phyloP scores from a whole-genome alignment of 2,888 invertebrate genomes.

The Ligdia adustata region DNA sequence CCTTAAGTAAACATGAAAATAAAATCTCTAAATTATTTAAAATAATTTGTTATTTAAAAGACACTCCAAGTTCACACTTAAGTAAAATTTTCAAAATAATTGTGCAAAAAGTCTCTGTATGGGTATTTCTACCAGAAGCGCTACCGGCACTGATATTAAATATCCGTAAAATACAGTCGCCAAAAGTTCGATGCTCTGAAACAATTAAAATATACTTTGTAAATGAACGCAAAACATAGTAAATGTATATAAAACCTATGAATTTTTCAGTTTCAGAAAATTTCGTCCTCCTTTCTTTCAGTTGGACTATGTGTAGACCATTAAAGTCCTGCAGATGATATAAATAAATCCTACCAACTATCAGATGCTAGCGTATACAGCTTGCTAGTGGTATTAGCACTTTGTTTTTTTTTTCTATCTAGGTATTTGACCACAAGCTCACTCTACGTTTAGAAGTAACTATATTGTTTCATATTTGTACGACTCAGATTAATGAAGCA shows the following conservation, averaged over 20 bases:
- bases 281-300: too few relatives aligned
- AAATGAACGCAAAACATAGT: too few relatives aligned
- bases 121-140: constrained; percentile 23
- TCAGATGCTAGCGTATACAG: background rate
- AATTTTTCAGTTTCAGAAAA: background rate
- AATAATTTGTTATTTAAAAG: too few relatives aligned
- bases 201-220: background rate
- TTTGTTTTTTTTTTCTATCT: background rate
- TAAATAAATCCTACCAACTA: too few relatives aligned
- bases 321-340: too few relatives aligned
- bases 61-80: too few relatives aligned
- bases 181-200: constrained; percentile 17
- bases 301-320: too few relatives aligned
- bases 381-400: background rate
- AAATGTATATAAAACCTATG: background rate
- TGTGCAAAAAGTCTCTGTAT: constrained; percentile 13
- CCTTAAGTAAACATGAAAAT: too few relatives aligned
- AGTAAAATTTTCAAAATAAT: too few relatives aligned
- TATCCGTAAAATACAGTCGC: constrained; percentile 9
- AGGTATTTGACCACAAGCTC: background rate
- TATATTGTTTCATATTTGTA: too few relatives aligned
- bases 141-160: constrained; percentile 9
- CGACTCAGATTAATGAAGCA: too few relatives aligned
- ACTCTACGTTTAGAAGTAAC: background rate
- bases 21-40: too few relatives aligned